A percentile compares a stretch with the other conserved stretches of the same genome.
Conservation (phyloP, 2,797 vertebrate species). For the Micropoecilia bifurca region DNA sequence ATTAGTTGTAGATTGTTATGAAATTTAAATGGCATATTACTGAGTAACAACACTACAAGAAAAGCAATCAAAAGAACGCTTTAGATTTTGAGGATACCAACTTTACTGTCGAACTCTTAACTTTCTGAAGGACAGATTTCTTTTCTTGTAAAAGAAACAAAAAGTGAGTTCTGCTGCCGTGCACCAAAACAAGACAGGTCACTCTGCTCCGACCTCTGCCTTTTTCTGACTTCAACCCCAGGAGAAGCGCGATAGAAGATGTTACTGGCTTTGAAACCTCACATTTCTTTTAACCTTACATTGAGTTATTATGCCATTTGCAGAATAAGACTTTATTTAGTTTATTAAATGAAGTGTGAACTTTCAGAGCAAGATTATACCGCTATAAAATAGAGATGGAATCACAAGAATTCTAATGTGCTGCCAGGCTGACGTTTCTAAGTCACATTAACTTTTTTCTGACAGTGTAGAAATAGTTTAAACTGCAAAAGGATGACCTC, state of each 20-base stretch:
- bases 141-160: not conserved
- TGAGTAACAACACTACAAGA: not conserved
- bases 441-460: constrained; percentile 36
- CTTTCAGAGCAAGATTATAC: not conserved
- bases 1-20: not conserved
- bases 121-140: not conserved
- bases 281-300: not conserved
- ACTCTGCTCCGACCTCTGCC: not conserved
- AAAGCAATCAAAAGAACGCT: no score
- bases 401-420: constrained; percentile 12
- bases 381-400: not conserved
- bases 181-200: not conserved
- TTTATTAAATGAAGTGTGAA: not conserved
- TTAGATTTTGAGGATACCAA: not conserved
- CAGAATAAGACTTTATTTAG: not conserved
- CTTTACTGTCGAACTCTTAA: not conserved
- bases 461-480: constrained; percentile 50
- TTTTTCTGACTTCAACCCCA: not conserved
- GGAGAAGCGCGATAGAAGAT: not conserved
- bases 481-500: constrained; percentile 40
- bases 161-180: not conserved
- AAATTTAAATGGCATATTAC: not conserved
- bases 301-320: not conserved
- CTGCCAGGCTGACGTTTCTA: constrained; percentile 51
- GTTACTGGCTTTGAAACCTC: not conserved